phyloP scores from a whole-genome alignment of 2,888 invertebrate genomes.

The Ecdyonurus torrentis region DNA sequence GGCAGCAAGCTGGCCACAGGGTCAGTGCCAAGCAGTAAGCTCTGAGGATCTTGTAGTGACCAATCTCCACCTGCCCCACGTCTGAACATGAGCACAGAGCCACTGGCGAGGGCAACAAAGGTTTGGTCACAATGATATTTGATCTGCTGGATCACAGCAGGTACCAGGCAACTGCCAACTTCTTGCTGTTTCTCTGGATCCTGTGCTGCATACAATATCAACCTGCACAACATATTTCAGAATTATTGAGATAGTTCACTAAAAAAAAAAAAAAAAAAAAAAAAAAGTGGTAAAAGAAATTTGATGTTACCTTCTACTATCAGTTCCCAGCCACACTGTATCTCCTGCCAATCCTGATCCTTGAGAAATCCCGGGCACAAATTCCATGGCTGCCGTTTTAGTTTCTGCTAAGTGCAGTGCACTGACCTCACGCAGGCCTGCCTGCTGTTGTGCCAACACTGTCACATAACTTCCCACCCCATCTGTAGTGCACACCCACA shows the following conservation, averaged over 20 bases:
- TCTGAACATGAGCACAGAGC: slow-evolving; percentile 55
- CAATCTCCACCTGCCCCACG: slow-evolving; percentile 52
- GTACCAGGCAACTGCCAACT: slow-evolving; percentile 43
- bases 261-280: no score
- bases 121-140: slow-evolving; percentile 73
- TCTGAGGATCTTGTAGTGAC: slow-evolving; percentile 55
- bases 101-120: slow-evolving; percentile 72
- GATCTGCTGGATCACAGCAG: slow-evolving; percentile 57
- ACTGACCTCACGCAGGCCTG: slow-evolving; percentile 39
- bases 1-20: slow-evolving; percentile 53
- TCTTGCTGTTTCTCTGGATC: slow-evolving; percentile 68
- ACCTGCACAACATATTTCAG: slow-evolving; percentile 24
- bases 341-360: slow-evolving; percentile 28
- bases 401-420: slow-evolving; percentile 66
- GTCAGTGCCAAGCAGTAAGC: slow-evolving; percentile 44
- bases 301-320: slow-evolving; percentile 46
- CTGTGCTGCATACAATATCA: slow-evolving; percentile 66
- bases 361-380: slow-evolving; percentile 45
- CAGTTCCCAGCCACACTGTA: slow-evolving; percentile 88
- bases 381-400: slow-evolving; percentile 68
- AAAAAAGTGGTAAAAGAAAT: no score
- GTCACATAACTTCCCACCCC: slow-evolving; percentile 43
- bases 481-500: slow-evolving; percentile 82
- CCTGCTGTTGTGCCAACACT: slow-evolving; percentile 54
- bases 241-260: not conserved